A percentile compares a stretch with the other conserved stretches of the same genome.
Conservation (phyloP, 2,113 vertebrate species). For the Hyperoodon ampullatus region DNA sequence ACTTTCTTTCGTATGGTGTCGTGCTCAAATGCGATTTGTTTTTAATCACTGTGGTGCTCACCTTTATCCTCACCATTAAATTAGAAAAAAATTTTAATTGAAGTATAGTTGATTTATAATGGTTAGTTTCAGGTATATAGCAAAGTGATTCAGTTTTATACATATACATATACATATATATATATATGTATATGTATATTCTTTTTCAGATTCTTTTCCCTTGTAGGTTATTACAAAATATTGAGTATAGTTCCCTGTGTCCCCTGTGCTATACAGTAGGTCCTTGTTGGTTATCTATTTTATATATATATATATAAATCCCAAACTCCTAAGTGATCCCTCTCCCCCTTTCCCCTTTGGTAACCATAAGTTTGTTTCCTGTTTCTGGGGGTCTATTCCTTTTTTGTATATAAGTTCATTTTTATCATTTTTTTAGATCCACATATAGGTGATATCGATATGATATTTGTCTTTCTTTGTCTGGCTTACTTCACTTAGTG, state of each 20-base stretch:
- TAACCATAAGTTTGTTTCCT: too few relatives aligned
- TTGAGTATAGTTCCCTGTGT: background rate
- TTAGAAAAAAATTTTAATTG: background rate
- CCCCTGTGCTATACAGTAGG: background rate
- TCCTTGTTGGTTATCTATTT: background rate
- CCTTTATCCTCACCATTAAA: background rate
- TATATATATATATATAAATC: background rate
- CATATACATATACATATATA: background rate
- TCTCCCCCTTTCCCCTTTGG: too few relatives aligned
- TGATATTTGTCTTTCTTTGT: background rate
- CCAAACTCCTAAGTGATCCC: too few relatives aligned
- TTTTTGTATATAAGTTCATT: too few relatives aligned
- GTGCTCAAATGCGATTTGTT: background rate
- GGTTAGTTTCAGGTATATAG: background rate
- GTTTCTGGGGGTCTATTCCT: too few relatives aligned
- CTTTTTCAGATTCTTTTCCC: background rate
- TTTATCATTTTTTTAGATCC: too few relatives aligned
- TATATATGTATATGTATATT: background rate
- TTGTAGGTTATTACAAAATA: background rate
- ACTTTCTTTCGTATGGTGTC: background rate
- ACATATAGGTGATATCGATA: too few relatives aligned
- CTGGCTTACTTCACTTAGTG: background rate
- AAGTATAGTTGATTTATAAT: background rate
- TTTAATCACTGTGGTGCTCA: background rate
- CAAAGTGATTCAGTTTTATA: background rate